phyloP scores from a whole-genome alignment of 2,888 invertebrate genomes.

The Beris morrisii region DNA sequence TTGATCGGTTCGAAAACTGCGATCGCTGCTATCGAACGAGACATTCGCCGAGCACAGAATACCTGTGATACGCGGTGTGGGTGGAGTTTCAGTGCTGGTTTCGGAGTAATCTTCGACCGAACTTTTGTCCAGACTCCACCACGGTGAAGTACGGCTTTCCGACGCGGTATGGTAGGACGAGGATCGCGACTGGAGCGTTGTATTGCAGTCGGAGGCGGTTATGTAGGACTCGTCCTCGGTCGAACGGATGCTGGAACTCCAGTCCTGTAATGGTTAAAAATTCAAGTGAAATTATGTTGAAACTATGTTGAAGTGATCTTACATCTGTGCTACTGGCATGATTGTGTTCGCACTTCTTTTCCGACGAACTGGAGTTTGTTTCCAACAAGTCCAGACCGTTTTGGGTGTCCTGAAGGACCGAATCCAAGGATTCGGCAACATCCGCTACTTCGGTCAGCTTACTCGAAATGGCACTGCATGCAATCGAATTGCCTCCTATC shows the following conservation, averaged over 20 bases:
- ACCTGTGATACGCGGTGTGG: conserved; percentile 39
- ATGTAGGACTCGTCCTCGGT: conserved; percentile 67
- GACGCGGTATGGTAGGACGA: conserved; percentile 72
- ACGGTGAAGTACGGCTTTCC: conserved; percentile 64
- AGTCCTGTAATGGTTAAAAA: conserved; percentile 48
- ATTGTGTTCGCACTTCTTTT: conserved; percentile 48
- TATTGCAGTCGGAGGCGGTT: conserved; percentile 69
- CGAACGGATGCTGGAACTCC: conserved; percentile 53
- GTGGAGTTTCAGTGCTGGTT: conserved; percentile 40
- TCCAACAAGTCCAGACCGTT: conserved; percentile 43
- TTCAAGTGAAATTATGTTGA: not conserved
- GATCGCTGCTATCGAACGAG: conserved; percentile 51
- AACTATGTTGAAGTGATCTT: conserved; percentile 25
- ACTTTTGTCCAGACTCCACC: conserved; percentile 61
- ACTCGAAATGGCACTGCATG: conserved; percentile 68
- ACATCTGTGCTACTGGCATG: conserved; percentile 41
- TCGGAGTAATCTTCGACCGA: conserved; percentile 52
- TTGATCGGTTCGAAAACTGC: conserved; percentile 51
- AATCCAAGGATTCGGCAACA: conserved; percentile 68
- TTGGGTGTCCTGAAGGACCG: conserved; percentile 60
- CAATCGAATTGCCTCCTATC: conserved; percentile 61
- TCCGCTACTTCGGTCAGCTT: conserved; percentile 66
- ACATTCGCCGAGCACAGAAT: conserved; percentile 51
- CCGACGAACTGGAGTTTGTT: conserved; percentile 42
- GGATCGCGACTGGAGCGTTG: conserved; percentile 65